Conservation (phyloP, 2,113 vertebrate species). For the Eolophus roseicapilla region DNA sequence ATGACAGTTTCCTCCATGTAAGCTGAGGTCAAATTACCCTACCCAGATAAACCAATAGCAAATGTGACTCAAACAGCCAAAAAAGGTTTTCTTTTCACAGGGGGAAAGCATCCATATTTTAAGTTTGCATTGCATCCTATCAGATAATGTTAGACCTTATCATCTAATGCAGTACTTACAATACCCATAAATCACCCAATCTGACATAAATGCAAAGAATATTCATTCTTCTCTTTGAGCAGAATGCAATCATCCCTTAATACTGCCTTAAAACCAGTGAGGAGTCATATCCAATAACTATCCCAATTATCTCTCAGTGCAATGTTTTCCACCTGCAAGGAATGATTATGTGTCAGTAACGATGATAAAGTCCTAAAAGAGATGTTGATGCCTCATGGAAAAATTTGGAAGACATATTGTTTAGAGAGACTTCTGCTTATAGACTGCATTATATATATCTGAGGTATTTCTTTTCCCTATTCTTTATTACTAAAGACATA, state of each 20-base stretch:
- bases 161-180: conserved; percentile 53
- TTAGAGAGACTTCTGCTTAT: conserved; percentile 44
- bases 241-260: conserved; percentile 65
- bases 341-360: conserved; percentile 66
- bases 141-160: conserved; percentile 26
- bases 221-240: conserved; percentile 68
- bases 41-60: conserved; percentile 30
- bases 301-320: conserved; percentile 70
- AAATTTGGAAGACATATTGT: conserved; percentile 50
- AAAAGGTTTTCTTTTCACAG: neutral
- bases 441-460: conserved; percentile 5
- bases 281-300: conserved; percentile 73
- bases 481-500: conserved; percentile 65
- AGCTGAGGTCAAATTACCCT: neutral
- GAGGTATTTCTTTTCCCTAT: conserved; percentile 38
- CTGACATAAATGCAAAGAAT: conserved; percentile 65
- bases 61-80: conserved; percentile 5
- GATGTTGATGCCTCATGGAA: conserved; percentile 58
- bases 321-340: conserved; percentile 72
- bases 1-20: neutral
- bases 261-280: conserved; percentile 63
- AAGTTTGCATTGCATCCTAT: conserved; percentile 42
- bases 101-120: neutral
- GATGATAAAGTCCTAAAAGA: conserved; percentile 68
- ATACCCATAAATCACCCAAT: conserved; percentile 67